Base-by-base conservation (phyloP, 2,888 invertebrate genomes). In the Cabera pusaria region DNA sequence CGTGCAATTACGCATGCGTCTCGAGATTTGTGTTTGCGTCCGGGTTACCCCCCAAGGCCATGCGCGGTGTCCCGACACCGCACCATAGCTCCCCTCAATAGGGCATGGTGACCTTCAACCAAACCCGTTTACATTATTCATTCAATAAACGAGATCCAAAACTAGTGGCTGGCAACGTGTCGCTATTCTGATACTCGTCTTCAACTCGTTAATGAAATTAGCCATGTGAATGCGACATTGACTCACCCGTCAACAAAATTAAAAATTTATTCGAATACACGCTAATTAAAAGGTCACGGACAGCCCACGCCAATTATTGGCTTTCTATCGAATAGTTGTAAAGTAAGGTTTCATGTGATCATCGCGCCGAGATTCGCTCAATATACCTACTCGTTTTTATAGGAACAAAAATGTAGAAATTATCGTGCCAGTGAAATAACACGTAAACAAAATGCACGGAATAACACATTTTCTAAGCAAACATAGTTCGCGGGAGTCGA, bases 401-500 rank as follows among this genome's bases (percentile, higher is more conserved):
- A 40, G 34, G 46, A 39, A 44, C 31, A 20, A 57, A 48, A 50
- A 47, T 44, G 48, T 37, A 51, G 32, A 24, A 37, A 32, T 34
- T 5, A 24, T 29, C 21, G 12, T 3, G 11, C 10, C 16, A 14
- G 8, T 6, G n/a, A 11, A 33, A 24, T 3, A 25, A 33, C 11
- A 34, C 37, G 8, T 41, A 27, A 31, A 3, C 22, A 81, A 72
- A 60, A 90, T 90, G 90, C 87, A 90, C 58, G 84, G 90, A 3
- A 54, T 91, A 21, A 68, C 87, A 26, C 78, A 90, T 61, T 85
- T 84, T 45, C 54, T 86, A 8, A 76, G 75, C 43, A 85, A 82
- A 56, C 72, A 78, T 28, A 62, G 69, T 26, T 72, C 75, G 8
- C 63, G 81, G 21, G 82, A 83, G 52, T 45, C 80, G 38, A 66